Conservation (phyloP, 2,113 vertebrate genomes). For the Synchiropus splendidus region DNA sequence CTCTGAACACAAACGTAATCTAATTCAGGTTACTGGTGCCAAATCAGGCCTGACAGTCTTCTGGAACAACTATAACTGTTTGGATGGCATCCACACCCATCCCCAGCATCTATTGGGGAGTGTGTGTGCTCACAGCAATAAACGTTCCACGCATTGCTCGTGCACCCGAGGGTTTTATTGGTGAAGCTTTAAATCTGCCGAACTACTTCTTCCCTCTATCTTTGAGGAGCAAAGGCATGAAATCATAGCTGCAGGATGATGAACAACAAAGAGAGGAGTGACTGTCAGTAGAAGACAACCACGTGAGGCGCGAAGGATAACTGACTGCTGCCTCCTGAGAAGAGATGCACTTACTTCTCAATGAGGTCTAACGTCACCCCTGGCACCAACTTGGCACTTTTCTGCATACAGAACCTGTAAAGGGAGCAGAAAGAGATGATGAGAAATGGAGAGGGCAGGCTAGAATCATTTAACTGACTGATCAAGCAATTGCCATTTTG, state of each 20-base stretch:
- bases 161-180: conserved; percentile 28
- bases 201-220: conserved; percentile 23
- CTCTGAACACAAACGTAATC: conserved; percentile 5
- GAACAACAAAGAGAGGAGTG: conserved; percentile 24
- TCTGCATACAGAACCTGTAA: conserved; percentile 97
- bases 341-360: conserved; percentile 82
- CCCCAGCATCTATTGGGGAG: conserved; percentile 29
- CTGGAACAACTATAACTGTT: conserved; percentile 24
- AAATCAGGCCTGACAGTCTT: conserved; percentile 1
- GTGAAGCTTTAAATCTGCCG: conserved; percentile 47
- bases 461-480: no score
- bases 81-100: conserved; percentile 23
- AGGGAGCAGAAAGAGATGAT: background rate
- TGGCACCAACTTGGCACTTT: conserved; percentile 92
- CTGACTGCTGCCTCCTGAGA: conserved; percentile 6
- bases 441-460: background rate
- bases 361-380: conserved; percentile 97
- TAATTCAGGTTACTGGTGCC: conserved; percentile 16
- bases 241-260: conserved; percentile 34
- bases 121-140: conserved; percentile 36
- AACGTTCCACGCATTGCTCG: conserved; percentile 16
- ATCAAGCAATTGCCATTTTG: no score
- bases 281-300: no score
- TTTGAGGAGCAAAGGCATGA: conserved; percentile 15
- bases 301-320: conserved; percentile 15